Conservation (phyloP, 2,888 invertebrate genomes). For the Eurytoma californica region DNA sequence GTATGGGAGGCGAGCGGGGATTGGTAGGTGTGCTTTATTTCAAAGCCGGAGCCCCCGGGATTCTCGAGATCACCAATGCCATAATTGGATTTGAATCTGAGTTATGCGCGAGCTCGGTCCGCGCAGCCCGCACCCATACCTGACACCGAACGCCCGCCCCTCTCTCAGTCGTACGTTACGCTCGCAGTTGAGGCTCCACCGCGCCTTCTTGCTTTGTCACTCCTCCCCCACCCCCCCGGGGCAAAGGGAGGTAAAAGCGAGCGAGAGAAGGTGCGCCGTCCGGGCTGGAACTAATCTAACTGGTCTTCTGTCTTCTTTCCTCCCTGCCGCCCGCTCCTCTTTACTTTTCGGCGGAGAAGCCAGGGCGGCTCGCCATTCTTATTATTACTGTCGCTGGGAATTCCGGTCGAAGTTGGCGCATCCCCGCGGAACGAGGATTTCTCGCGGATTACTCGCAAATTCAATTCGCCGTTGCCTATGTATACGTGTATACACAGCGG, state of each 20-base stretch:
- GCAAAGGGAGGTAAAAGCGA: background rate
- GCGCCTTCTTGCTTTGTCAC: slow-evolving; percentile 29
- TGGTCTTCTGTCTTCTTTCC: slow-evolving; percentile 15
- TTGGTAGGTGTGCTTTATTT: slow-evolving; percentile 55
- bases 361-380: slow-evolving; percentile 48
- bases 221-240: background rate
- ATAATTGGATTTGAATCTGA: slow-evolving; percentile 61
- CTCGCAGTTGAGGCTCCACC: slow-evolving; percentile 34
- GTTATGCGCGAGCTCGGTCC: slow-evolving; percentile 52
- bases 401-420: slow-evolving; percentile 20
- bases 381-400: slow-evolving; percentile 54
- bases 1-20: slow-evolving; percentile 10
- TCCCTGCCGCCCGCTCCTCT: slow-evolving; percentile 22
- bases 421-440: slow-evolving; percentile 42
- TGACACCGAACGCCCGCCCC: slow-evolving; percentile 20
- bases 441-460: slow-evolving; percentile 50
- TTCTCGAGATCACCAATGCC: slow-evolving; percentile 56
- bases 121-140: background rate
- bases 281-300: background rate
- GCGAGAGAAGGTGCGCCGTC: too few species aligned
- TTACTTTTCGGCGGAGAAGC: slow-evolving; percentile 17
- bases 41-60: slow-evolving; percentile 54
- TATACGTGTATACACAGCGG: background rate
- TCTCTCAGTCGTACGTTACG: slow-evolving; percentile 48
- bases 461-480: slow-evolving; percentile 30